Conservation (phyloP, 2,888 invertebrate species). For the Aethes cnicana region DNA sequence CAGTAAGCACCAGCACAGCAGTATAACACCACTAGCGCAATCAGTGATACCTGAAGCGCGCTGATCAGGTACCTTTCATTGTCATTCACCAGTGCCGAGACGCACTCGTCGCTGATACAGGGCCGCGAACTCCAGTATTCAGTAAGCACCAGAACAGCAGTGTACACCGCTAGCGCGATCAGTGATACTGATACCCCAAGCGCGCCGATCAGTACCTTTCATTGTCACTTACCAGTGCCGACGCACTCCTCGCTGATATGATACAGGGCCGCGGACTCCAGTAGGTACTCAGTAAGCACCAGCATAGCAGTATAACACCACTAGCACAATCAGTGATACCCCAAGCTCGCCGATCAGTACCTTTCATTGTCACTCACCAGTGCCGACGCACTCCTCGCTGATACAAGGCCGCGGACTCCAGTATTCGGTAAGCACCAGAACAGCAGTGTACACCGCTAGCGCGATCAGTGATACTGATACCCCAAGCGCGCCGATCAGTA, state of each 20-base stretch:
- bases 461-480: slow-evolving; percentile 75
- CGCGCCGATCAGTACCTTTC: slow-evolving; percentile 76
- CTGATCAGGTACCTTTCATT: too few species aligned
- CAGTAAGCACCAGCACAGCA: too few species aligned
- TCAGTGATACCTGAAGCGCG: too few species aligned
- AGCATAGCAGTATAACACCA: too few species aligned
- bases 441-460: slow-evolving; percentile 73
- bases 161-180: slow-evolving; percentile 74
- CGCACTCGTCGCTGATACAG: slow-evolving; percentile 84
- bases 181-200: slow-evolving; percentile 76
- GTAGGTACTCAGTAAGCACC: too few species aligned
- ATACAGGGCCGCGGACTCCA: slow-evolving; percentile 77
- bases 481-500: slow-evolving; percentile 76
- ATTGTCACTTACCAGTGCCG: slow-evolving; percentile 78
- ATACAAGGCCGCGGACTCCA: slow-evolving; percentile 74
- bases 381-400: slow-evolving; percentile 84
- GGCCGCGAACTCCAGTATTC: slow-evolving; percentile 68
- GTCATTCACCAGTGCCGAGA: slow-evolving; percentile 82
- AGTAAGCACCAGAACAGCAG: slow-evolving; percentile 70
- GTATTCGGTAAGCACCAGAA: slow-evolving; percentile 72
- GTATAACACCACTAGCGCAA: too few species aligned
- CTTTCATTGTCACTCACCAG: slow-evolving; percentile 77
- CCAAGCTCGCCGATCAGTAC: too few species aligned
- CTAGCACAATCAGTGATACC: too few species aligned
- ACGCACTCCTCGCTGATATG: too few species aligned